Percentiles rank a stretch among this genome's conserved stretches.
Evolutionary conservation across 2,113 vertebrate genomes (phyloP).

Genomic region (Laticauda colubrina): DNA sequence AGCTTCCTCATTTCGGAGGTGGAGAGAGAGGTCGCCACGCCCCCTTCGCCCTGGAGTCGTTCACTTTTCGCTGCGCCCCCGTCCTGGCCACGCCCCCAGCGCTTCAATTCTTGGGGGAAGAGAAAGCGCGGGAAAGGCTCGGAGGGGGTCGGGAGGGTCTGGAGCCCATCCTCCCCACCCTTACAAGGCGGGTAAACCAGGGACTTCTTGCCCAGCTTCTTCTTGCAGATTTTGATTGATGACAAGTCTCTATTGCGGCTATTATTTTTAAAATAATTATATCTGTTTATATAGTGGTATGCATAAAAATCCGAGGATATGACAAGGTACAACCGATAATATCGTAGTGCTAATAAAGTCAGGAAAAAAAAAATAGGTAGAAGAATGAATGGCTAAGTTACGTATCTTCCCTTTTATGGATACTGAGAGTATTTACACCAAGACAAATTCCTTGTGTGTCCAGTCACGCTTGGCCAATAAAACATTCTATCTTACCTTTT

Average conservation of each 20-base stretch:
- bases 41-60: not conserved
- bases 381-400: not conserved
- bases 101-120: conserved; percentile 39
- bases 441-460: no score
- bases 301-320: not conserved
- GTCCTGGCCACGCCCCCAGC: not conserved
- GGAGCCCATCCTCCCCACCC: not conserved
- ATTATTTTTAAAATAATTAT: not conserved
- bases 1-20: not conserved
- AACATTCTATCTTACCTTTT: no score
- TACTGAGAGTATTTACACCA: no score
- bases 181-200: not conserved
- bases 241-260: not conserved
- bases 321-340: not conserved
- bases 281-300: no score
- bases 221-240: not conserved
- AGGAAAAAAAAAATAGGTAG: not conserved
- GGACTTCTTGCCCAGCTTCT: not conserved
- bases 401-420: no score
- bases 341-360: not conserved
- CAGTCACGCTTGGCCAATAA: no score
- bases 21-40: not conserved
- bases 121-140: not conserved
- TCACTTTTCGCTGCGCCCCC: not conserved
- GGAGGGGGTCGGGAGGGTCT: not conserved